A percentile compares a stretch with the other conserved stretches of the same genome.
Evolutionary conservation across 2,113 vertebrate species (phyloP).

Genomic region (Anguilla japonica): DNA sequence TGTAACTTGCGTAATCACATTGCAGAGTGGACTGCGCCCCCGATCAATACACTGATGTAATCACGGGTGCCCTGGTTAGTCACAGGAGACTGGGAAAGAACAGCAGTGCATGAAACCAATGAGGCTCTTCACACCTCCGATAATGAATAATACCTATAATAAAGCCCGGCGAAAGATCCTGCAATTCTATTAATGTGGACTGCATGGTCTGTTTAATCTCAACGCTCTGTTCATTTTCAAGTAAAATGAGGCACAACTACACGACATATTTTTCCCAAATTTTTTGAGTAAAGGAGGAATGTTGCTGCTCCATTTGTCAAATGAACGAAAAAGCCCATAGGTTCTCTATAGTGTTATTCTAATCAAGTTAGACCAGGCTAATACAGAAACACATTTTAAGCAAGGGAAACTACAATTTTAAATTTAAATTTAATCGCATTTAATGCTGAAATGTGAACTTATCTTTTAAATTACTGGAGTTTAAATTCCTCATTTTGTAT

Average conservation of each 20-base stretch:
- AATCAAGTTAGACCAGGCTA: not conserved
- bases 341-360: not conserved
- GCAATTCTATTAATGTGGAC: not conserved
- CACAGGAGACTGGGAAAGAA: not conserved
- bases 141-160: not conserved
- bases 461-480: not conserved
- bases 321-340: not conserved
- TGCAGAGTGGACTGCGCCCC: not conserved
- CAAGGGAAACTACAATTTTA: not conserved
- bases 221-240: not conserved
- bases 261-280: not conserved
- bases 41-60: not conserved
- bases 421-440: not conserved
- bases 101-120: not conserved
- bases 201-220: not conserved
- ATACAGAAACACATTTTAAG: not conserved
- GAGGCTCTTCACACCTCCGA: not conserved
- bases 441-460: not conserved
- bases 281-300: not conserved
- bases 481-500: not conserved
- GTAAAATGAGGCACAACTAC: not conserved
- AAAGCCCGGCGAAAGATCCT: not conserved
- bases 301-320: not conserved
- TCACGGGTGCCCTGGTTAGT: not conserved
- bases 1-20: not conserved